Evolutionary conservation across 2,888 invertebrate genomes (phyloP), one percentile per base, ranked within the genome.

Genomic region (Brassicogethes aeneus): DNA sequence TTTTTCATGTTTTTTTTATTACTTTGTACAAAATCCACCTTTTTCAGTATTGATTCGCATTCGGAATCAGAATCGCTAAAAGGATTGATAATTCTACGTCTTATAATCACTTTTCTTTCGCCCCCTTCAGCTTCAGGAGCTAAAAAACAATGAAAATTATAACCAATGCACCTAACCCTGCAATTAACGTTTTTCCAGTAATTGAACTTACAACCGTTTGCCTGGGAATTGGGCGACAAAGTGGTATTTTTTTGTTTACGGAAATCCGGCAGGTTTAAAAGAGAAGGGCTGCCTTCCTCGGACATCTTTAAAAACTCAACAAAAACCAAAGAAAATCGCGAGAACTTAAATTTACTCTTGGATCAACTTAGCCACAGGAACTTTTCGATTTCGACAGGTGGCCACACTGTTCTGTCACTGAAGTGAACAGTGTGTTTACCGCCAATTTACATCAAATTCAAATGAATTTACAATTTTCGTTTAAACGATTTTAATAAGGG

Each of bases 171-270:
- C n/a, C n/a, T n/a, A n/a, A n/a, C n/a, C n/a, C n/a, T n/a, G n/a
- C n/a, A n/a, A n/a, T n/a, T n/a, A n/a, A n/a, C n/a, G n/a, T n/a
- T n/a, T n/a, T n/a, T n/a, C n/a, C n/a, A n/a, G n/a, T n/a, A n/a
- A n/a, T n/a, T n/a, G n/a, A n/a, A n/a, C n/a, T n/a, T n/a, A n/a
- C n/a, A n/a, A n/a, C n/a, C n/a, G n/a, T n/a, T n/a, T n/a, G n/a
- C n/a, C n/a, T n/a, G n/a, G n/a, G n/a, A n/a, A n/a, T n/a, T n/a
- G n/a, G n/a, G n/a, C n/a, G n/a, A n/a, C n/a, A n/a, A n/a, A n/a
- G n/a, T n/a, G n/a, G n/a, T n/a, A n/a, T 77, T 80, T 64, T 76
- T 80, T 63, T 81, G 79, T 65, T 80, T 80, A 58, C 82, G 75
- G 62, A 81, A 83, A 61, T 76, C 79, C 56, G 81, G 72, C 52